Evolutionary conservation across 2,113 vertebrate species (phyloP), one percentile per base, ranked within the genome.

Genomic region (Oreamnos americanus): DNA sequence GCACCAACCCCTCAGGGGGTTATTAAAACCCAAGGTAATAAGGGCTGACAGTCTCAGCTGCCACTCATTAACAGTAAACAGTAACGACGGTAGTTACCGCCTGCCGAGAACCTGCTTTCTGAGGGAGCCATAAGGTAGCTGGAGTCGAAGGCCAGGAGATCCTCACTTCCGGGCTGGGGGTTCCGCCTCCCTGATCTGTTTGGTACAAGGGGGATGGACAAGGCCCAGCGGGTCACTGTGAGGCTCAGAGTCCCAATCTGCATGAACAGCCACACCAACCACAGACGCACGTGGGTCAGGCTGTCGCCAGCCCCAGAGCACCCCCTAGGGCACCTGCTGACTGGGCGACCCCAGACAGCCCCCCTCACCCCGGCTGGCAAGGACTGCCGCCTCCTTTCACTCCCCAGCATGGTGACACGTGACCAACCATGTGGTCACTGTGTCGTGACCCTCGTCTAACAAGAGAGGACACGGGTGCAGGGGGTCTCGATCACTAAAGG

Each of bases 371-470:
- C 6, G 0, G 28, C 39, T 26, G 19, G 30, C n/a, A 55, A 25
- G 25, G 26, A 9, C 53, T 36, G 13, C 33, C 3, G 6, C 25
- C 55, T 30, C 19, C 55, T 23, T 10, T 8, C 36, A 36, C 53
- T 1, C 39, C 36, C 14, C 78, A 10, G 4, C 4, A n/a, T 15
- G 39, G 17, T 39, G 0, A 10, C 3, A 11, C 7, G 2, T 6
- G 23, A 21, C 2, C 26, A 15, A 5, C 2, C 14, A 7, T 0
- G 30, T 33, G n/a, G 5, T 9, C 12, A 2, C 76, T 14, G 9
- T 0, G 0, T n/a, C 19, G 0, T 11, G 21, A 21, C 15, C 7
- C 74, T 23, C 16, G 0, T 11, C 36, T 23, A 26, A 17, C 28
- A 45, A 28, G 36, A 23, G 3, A 62, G 28, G 76, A 26, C 71